Base-by-base conservation (phyloP, 2,888 invertebrate genomes). In the Cheilosia vernalis region DNA sequence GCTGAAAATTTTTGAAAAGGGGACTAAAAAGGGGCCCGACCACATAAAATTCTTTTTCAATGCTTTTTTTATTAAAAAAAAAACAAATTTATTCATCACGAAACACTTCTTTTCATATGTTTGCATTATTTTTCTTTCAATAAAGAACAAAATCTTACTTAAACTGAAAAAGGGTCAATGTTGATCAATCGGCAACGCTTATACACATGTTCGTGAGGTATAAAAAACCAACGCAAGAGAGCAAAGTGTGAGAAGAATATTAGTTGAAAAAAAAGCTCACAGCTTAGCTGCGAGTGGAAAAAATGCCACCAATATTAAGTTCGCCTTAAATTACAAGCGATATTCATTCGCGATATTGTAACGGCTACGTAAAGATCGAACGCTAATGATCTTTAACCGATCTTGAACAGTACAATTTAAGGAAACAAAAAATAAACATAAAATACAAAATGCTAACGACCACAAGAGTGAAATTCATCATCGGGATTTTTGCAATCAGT, bases 261-360 rank as follows among this genome's bases (percentile, higher is more conserved):
- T 15, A 33, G 13, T 6, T 10, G 4, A 0, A 7, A 72, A 21
- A 27, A 83, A 80, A 84, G 80, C 84, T 84, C 58, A 30, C 56
- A 73, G 49, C 37, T 40, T 10, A 17, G 47, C 53, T 70, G 51
- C 9, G 44, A 73, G 42, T 30, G 30, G 19, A 77, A 66, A 66
- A 79, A 85, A 81, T 72, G n/a, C n/a, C n/a, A n/a, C 72, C 53
- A 72, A 85, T 85, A 85, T 85, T 85, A 85, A 85, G 76, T 85
- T 81, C 70, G 72, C 55, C 24, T 63, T 81, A 66, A 66, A 67
- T 56, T 66, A 47, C 66, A 67, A 17, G 67, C 81, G 56, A 51
- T 67, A 85, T 72, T 85, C 85, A 85, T 85, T 85, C 85, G 67
- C 56, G 55, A 60, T 76, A 72, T 72, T 81, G 85, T 81, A 56